A percentile compares a stretch with the other conserved stretches of the same genome.
Evolutionary conservation across 2,797 vertebrate genomes (phyloP).

Genomic region (Enteromius treurensis): DNA sequence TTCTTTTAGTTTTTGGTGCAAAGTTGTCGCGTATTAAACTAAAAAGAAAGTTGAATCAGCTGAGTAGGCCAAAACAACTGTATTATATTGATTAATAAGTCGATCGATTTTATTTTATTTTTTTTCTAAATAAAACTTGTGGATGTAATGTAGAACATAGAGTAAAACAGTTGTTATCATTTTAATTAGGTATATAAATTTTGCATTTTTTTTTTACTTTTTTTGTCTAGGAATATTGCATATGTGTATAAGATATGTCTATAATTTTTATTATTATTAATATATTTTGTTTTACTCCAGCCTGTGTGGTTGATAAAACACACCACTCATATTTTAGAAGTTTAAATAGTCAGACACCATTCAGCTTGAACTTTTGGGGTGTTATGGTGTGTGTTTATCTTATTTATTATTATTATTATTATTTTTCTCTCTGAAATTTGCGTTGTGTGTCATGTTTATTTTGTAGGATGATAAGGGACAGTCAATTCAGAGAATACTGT

Average conservation of each 20-base stretch:
- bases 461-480: not conserved
- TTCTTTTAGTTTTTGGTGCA: not conserved
- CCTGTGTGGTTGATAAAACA: not conserved
- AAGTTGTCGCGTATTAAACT: not conserved
- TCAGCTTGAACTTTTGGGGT: not conserved
- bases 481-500: not conserved
- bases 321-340: not conserved
- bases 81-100: not conserved
- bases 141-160: not conserved
- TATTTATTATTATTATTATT: too few relatives aligned
- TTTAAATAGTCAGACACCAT: not conserved
- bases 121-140: not conserved
- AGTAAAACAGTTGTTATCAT: not conserved
- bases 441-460: not conserved
- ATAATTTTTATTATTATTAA: too few relatives aligned
- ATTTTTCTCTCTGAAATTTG: not conserved
- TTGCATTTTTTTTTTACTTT: fast-evolving
- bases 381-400: not conserved
- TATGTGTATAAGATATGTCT: too few relatives aligned
- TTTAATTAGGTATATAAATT: not conserved
- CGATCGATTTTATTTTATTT: too few relatives aligned
- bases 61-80: not conserved
- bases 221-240: not conserved
- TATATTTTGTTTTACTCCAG: not conserved
- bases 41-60: not conserved